Evolutionary conservation across 2,888 invertebrate genomes (phyloP), one percentile per base, ranked within the genome.

Genomic region (Brachypalpus laphriformis): DNA sequence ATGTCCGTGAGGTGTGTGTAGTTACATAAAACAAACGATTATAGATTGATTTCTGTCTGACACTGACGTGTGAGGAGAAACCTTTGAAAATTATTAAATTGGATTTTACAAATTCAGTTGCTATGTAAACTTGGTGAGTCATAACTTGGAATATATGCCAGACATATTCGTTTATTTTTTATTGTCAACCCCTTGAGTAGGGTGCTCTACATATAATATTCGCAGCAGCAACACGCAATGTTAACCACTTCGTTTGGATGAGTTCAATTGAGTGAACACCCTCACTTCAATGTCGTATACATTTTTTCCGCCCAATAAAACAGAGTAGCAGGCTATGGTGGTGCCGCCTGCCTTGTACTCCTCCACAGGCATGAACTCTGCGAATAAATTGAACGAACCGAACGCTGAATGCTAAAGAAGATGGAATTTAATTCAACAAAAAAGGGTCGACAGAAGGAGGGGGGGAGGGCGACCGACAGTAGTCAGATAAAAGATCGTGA

Each of bases 401-500:
- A 59, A 59, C 20, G 16, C 59, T 59, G 61, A 70, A 61, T 77
- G 61, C 70, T 70, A 77, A 77, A 54, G 59, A 70, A 61, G 70
- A 56, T 61, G 54, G 42, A 70, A 70, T 61, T 54, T 45, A 77
- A 70, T 77, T 70, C 70, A 51, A 34, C 14, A 66, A 56, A 42
- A 54, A 31, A 59, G 5, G 18, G 37, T 2, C 3, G 37, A 25
- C 25, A 4, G 59, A 71, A 70, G 45, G 28, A 34, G 54, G 11
- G 28, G 1, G 22, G 31, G 34, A 11, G 9, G n/a, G 28, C 25
- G 8, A 14, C 20, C 51, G 40, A 54, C 40, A 28, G n/a, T 16
- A 37, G 8, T 25, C 54, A 49, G 82, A 72, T 77, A 77, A 66
- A 45, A 77, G 78, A 83, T 83, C 66, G 61, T 74, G 78, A 72